Evolutionary conservation across 1,140 invertebrate genomes (phyloP), one percentile per base, ranked within the genome.

Genomic region (Drosophila pachea): DNA sequence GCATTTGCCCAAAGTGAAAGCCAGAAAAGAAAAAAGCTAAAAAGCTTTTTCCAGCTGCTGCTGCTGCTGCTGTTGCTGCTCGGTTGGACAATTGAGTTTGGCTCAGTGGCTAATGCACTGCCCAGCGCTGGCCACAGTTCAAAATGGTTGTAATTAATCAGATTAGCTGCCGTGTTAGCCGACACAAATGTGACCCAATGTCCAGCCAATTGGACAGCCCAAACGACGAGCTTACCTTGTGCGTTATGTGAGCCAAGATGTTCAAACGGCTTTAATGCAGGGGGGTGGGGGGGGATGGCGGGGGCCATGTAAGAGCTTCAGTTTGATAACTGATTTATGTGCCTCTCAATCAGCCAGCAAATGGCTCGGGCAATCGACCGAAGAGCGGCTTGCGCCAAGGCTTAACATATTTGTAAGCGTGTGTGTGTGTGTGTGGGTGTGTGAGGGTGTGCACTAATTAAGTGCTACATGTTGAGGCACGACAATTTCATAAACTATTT

Each of bases 271-370:
- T 22, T 22, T 22, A 22, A 2, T 1, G 3, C 22, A 22, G 22
- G 22, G 22, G 22, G 22, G 22, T 22, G 22, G 22, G 3, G 22
- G 22, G 22, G 22, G 22, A 22, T 2, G 22, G n/a, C n/a, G n/a
- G 22, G 22, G 22, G 22, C 22, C 1, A 22, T 3, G 22, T 22
- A 22, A 22, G 22, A 22, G 22, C 22, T 22, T 81, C 76, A 76
- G 62, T 74, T 33, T 38, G 43, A 16, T 82, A 82, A 81, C 82
- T 77, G 78, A 81, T 81, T 82, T 81, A 77, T 81, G 71, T 65
- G 62, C 59, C 54, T 62, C 74, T 74, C 71, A 82, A 81, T 81
- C 58, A 61, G 70, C 69, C 73, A 63, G 65, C 74, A 70, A 52
- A 53, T 40, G 7, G 35, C 14, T 16, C 58, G 12, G 56, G 38